A percentile compares a stretch with the other conserved stretches of the same genome.
phyloP scores from a whole-genome alignment of 2,113 vertebrate genomes.

The Brienomyrus brachyistius region DNA sequence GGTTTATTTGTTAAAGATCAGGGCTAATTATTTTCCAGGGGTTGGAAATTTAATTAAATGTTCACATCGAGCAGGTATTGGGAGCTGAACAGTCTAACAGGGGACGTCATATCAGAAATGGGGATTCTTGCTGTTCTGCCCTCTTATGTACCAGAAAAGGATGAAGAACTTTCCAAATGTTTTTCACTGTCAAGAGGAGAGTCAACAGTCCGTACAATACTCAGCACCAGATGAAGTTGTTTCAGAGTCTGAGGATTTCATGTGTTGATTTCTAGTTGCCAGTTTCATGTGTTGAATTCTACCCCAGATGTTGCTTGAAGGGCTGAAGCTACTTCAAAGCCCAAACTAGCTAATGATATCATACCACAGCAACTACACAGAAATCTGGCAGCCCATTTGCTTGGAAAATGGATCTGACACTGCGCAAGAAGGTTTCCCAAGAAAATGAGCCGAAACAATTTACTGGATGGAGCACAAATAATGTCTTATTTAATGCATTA shows the following conservation, averaged over 20 bases:
- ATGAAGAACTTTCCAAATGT: not conserved
- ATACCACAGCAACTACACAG: not conserved
- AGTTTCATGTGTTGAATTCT: not conserved
- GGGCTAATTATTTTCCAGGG: not conserved
- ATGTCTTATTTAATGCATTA: too few species aligned
- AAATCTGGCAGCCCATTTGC: not conserved
- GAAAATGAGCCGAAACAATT: not conserved
- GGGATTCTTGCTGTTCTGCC: not conserved
- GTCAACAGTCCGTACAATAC: not conserved
- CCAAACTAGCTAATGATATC: not conserved
- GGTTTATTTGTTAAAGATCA: not conserved
- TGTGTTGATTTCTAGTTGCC: not conserved
- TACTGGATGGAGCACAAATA: not conserved
- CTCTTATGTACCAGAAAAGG: not conserved
- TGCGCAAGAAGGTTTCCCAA: not conserved
- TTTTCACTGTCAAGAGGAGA: not conserved
- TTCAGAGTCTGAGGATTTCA: not conserved
- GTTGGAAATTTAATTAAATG: not conserved
- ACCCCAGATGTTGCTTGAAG: not conserved
- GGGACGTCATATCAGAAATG: not conserved
- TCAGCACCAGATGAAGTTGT: not conserved
- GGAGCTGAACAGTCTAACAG: not conserved
- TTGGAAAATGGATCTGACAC: not conserved
- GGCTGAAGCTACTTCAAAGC: not conserved
- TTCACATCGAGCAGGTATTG: not conserved